These are phyloP conservation scores for Sebastes itinus DNA, from an alignment of 2,797 vertebrate genomes.

Conservation along the genomic window DNA sequence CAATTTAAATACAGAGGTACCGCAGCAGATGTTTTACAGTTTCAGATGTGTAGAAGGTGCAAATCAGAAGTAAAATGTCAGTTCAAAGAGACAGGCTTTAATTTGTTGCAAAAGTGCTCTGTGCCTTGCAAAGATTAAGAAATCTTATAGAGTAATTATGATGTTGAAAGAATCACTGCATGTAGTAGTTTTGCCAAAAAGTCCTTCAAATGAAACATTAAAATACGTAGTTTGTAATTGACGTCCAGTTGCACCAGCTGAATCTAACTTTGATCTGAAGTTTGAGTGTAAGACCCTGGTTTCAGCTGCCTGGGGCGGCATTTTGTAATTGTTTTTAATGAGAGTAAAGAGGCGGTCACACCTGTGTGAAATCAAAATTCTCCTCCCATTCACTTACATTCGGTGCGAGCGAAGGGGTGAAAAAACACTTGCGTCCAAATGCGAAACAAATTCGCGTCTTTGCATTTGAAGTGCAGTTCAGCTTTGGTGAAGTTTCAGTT, in stretches of 20 bases:
- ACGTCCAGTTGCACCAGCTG: neutral
- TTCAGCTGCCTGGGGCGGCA: no score
- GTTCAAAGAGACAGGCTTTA: neutral
- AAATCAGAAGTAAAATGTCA: neutral
- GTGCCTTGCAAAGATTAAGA: neutral
- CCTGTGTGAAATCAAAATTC: no score
- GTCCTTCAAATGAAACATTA: neutral
- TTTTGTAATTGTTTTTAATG: no score
- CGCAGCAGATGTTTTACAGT: neutral
- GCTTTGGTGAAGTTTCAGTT: no score
- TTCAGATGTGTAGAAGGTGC: neutral
- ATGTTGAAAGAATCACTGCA: neutral
- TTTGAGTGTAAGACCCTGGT: neutral
- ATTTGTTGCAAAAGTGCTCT: neutral
- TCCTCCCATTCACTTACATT: no score
- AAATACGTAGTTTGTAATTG: neutral
- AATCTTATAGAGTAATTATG: neutral
- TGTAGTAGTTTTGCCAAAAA: accelerated
- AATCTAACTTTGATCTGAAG: neutral
- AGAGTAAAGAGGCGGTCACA: no score
- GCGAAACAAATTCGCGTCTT: no score
- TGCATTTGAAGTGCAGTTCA: no score
- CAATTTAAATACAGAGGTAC: neutral
- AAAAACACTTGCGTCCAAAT: no score
- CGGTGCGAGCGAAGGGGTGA: no score